Evolutionary conservation across 2,797 vertebrate species (phyloP).

Genomic region (Oryzias dopingdopingensis): DNA sequence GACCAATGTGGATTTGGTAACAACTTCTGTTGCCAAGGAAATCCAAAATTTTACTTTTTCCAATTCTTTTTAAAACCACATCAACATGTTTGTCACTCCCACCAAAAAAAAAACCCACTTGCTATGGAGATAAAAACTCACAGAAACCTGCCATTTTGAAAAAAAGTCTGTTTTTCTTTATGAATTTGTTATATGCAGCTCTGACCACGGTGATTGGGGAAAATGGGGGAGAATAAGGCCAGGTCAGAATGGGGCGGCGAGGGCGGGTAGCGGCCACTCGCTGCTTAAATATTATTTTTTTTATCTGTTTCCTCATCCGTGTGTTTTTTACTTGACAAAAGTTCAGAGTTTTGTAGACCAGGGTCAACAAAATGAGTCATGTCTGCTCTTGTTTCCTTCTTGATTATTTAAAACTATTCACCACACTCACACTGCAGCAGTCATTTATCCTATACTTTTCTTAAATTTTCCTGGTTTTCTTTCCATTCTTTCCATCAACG

Average conservation of each 20-base stretch:
- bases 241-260: too few species aligned
- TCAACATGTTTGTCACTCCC: too few species aligned
- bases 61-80: too few species aligned
- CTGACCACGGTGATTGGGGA: not conserved
- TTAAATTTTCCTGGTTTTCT: slow-evolving; percentile 40
- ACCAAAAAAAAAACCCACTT: too few species aligned
- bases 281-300: slow-evolving; percentile 6
- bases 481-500: slow-evolving; percentile 8
- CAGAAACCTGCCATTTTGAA: too few species aligned
- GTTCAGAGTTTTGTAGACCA: slow-evolving; percentile 50
- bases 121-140: too few species aligned
- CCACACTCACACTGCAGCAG: slow-evolving; percentile 42
- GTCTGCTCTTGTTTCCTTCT: slow-evolving; percentile 33
- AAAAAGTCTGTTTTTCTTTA: too few species aligned
- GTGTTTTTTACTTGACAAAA: slow-evolving; percentile 27
- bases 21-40: too few species aligned
- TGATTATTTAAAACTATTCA: slow-evolving; percentile 63
- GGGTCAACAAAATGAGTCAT: slow-evolving; percentile 62
- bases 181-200: not conserved
- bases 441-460: slow-evolving; percentile 28
- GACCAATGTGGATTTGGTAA: too few species aligned
- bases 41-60: too few species aligned
- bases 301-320: not conserved
- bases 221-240: too few species aligned
- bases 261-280: not conserved